Percentiles rank a stretch among this genome's conserved stretches.
Evolutionary conservation across 1,140 invertebrate species (phyloP).

Genomic region (Periplaneta americana): DNA sequence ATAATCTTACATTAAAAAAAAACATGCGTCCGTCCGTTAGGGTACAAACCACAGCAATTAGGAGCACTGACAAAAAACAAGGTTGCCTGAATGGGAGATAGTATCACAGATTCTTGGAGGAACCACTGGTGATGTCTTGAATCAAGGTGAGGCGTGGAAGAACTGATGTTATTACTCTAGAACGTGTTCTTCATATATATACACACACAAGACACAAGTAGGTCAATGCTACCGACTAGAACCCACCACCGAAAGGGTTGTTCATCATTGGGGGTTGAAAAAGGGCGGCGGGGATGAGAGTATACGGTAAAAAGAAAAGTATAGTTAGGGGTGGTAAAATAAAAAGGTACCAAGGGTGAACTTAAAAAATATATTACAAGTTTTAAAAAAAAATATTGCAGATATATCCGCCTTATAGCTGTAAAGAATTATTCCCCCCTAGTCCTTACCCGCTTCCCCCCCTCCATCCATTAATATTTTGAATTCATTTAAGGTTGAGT

Average conservation of each 20-base stretch:
- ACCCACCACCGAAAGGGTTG: background rate
- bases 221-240: background rate
- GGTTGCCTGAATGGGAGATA: background rate
- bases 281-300: background rate
- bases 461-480: background rate
- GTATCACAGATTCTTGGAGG: background rate
- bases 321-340: background rate
- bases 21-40: background rate
- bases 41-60: background rate
- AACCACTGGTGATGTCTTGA: background rate
- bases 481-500: slow-evolving; percentile 12
- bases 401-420: background rate
- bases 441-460: background rate
- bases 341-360: background rate
- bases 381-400: background rate
- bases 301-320: background rate
- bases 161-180: background rate
- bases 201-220: background rate
- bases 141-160: background rate
- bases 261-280: background rate
- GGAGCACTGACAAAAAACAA: background rate
- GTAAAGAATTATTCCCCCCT: background rate
- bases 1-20: background rate
- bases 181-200: background rate
- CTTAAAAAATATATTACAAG: background rate